Conservation (phyloP, 2,888 invertebrate species). For the Melanostoma mellinum region DNA sequence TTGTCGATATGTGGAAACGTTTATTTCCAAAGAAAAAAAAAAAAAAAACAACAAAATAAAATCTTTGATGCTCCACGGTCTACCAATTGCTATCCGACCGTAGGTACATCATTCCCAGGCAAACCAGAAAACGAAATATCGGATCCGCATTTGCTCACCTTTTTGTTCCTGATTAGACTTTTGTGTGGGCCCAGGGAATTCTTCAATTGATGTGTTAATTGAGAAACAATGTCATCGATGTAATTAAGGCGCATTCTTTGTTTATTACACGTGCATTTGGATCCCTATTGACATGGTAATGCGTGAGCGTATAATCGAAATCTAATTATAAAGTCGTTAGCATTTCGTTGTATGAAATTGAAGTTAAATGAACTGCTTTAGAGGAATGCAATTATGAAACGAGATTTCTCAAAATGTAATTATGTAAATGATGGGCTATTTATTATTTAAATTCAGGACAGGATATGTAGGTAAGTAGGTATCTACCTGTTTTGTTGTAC, state of each 20-base stretch:
- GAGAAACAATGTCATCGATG: conserved; percentile 66
- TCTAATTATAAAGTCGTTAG: conserved; percentile 66
- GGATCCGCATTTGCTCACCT: conserved; percentile 42
- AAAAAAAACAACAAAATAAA: conserved; percentile 4
- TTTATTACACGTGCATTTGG: conserved; percentile 48
- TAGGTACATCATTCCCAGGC: conserved; percentile 5
- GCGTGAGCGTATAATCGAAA: background rate
- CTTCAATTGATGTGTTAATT: conserved; percentile 58
- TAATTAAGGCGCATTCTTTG: conserved; percentile 53
- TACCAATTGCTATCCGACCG: background rate
- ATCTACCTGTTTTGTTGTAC: background rate
- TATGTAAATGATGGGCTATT: conserved; percentile 6
- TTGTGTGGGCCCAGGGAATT: conserved; percentile 38
- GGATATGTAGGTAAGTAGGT: conserved; percentile 1
- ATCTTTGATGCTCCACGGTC: conserved; percentile 4
- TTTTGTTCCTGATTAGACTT: conserved; percentile 8
- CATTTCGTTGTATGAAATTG: conserved; percentile 37
- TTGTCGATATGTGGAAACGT: conserved; percentile 22
- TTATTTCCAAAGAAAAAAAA: conserved; percentile 35
- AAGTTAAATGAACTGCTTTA: conserved; percentile 34
- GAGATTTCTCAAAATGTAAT: conserved; percentile 18
- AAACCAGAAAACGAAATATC: conserved; percentile 11
- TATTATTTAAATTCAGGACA: conserved; percentile 1
- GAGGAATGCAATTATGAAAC: background rate
- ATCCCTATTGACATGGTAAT: conserved; percentile 13